Percentiles rank a stretch among this genome's conserved stretches.
Conservation (phyloP, 2,113 vertebrate genomes). For the Rhombomys opimus region DNA sequence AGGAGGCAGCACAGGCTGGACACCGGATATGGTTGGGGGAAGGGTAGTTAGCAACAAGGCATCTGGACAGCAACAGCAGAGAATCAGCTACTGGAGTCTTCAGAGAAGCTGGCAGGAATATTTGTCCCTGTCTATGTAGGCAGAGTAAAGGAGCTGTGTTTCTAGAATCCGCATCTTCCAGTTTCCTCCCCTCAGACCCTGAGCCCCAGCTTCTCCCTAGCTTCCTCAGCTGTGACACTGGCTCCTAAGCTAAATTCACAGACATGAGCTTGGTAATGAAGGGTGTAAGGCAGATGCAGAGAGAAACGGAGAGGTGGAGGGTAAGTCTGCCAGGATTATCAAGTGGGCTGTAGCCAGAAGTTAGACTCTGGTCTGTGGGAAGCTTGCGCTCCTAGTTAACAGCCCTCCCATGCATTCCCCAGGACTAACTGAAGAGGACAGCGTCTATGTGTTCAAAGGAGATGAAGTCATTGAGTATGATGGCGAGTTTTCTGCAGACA, state of each 20-base stretch:
- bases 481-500: constrained; percentile 93
- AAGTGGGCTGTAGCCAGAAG: background rate
- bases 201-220: too few species aligned
- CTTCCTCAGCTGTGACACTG: background rate
- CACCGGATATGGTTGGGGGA: constrained; percentile 37
- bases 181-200: background rate
- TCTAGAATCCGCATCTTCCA: background rate
- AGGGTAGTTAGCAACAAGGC: constrained; percentile 32
- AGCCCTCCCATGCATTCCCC: background rate
- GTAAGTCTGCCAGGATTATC: background rate
- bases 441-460: constrained; percentile 94
- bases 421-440: constrained; percentile 94
- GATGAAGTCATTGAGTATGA: constrained; percentile 95
- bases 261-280: background rate
- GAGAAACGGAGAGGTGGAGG: background rate
- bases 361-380: background rate
- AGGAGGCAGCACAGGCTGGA: constrained; percentile 64
- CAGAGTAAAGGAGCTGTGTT: background rate
- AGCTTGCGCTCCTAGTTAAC: background rate
- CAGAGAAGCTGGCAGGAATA: background rate
- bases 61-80: constrained; percentile 29
- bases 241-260: background rate
- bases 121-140: background rate
- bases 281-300: background rate
- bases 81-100: background rate